phyloP scores from a whole-genome alignment of 2,113 vertebrate species.

The Puntigrus tetrazona region DNA sequence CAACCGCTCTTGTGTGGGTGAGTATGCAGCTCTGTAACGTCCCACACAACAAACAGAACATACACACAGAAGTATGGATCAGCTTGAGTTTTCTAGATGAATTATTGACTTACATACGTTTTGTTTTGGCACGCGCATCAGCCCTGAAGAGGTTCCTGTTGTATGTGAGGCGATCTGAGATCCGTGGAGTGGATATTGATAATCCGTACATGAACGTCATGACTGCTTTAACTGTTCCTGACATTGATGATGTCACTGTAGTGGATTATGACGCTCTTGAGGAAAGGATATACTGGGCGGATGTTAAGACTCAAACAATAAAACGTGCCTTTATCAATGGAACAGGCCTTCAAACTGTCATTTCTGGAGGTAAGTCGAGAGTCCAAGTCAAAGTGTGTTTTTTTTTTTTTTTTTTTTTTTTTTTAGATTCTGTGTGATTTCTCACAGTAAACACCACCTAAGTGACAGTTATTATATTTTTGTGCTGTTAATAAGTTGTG shows the following conservation, averaged over 20 bases:
- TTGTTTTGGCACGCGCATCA: constrained; percentile 64
- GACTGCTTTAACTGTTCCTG: constrained; percentile 94
- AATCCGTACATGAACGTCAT: constrained; percentile 98
- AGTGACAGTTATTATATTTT: constrained; percentile 18
- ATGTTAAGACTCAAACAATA: constrained; percentile 96
- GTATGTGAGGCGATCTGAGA: constrained; percentile 92
- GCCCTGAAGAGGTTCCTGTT: constrained; percentile 93
- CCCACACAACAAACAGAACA: not conserved
- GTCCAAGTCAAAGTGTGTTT: not conserved
- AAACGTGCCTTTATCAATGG: constrained; percentile 96
- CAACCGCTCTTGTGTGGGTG: constrained; percentile 92
- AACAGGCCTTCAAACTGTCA: constrained; percentile 91
- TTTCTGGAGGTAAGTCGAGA: constrained; percentile 85
- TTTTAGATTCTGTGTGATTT: not conserved
- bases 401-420: not conserved
- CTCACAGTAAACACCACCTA: constrained; percentile 7
- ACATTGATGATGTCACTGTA: constrained; percentile 96
- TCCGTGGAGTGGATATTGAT: constrained; percentile 95
- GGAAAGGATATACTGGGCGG: constrained; percentile 96
- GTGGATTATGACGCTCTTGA: constrained; percentile 93
- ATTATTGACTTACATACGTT: constrained; percentile 3
- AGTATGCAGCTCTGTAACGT: constrained; percentile 57
- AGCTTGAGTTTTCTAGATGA: not conserved
- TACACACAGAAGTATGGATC: not conserved
- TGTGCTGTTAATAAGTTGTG: constrained; percentile 4